A percentile compares a stretch with the other conserved stretches of the same genome.
These are phyloP conservation scores for Hemichromis elongatus DNA, from an alignment of 2,113 vertebrate genomes.

Conservation along the genomic window DNA sequence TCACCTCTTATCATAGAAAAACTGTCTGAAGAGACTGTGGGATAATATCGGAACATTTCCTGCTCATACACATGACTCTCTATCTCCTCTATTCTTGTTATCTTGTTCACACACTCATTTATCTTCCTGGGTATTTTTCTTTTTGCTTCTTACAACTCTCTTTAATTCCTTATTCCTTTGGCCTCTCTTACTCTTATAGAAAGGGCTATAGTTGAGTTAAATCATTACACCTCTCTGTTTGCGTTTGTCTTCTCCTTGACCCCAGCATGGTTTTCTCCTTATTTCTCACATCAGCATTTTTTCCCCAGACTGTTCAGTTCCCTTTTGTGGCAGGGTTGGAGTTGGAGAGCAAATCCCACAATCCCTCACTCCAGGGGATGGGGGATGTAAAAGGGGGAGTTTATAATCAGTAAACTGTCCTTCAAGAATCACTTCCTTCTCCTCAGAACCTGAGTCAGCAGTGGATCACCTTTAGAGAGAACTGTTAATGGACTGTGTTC, in stretches of 20 bases:
- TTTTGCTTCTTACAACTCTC: background rate
- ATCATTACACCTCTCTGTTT: constrained; percentile 7
- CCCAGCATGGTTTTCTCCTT: constrained; percentile 24
- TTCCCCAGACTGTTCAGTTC: background rate
- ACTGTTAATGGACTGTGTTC: constrained; percentile 49
- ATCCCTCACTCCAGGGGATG: constrained; percentile 25
- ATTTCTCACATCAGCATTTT: constrained; percentile 54
- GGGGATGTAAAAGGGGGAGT: background rate
- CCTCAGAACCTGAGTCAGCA: constrained; percentile 51
- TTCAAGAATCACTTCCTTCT: constrained; percentile 39
- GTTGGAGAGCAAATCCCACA: constrained; percentile 40
- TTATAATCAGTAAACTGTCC: constrained; percentile 27
- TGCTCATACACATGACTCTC: constrained; percentile 30
- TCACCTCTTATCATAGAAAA: constrained; percentile 45
- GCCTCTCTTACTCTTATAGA: background rate
- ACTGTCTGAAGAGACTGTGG: constrained; percentile 25
- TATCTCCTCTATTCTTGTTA: constrained; percentile 8
- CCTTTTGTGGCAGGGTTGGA: constrained; percentile 19
- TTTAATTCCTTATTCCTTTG: background rate
- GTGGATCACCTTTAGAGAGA: constrained; percentile 12
- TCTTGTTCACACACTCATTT: constrained; percentile 35
- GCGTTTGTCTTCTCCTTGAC: constrained; percentile 52
- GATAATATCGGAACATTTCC: constrained; percentile 49
- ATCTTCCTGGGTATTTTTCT: constrained; percentile 15
- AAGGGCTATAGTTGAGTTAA: constrained; percentile 10